phyloP scores from a whole-genome alignment of 2,888 invertebrate genomes.

The Matsumyia berberina region DNA sequence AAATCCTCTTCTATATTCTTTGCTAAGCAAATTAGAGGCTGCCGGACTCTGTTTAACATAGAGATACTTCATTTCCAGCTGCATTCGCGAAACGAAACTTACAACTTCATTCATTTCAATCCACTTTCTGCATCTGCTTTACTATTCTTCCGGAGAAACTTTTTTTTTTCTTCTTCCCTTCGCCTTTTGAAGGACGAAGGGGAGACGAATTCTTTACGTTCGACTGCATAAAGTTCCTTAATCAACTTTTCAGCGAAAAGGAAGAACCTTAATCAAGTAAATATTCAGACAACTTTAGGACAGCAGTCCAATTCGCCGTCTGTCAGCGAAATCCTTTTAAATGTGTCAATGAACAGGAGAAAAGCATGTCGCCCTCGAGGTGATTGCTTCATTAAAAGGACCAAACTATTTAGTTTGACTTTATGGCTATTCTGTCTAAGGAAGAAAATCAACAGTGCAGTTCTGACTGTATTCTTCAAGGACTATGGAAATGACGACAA shows the following conservation, averaged over 20 bases:
- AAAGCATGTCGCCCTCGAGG: background rate
- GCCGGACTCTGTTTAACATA: constrained; percentile 14
- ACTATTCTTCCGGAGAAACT: constrained; percentile 28
- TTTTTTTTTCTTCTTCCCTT: background rate
- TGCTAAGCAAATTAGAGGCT: constrained; percentile 26
- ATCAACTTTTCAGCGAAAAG: constrained; percentile 52
- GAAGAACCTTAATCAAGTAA: constrained; percentile 68
- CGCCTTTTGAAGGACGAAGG: constrained; percentile 6
- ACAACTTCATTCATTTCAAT: constrained; percentile 61
- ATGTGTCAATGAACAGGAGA: constrained; percentile 40
- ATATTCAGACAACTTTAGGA: constrained; percentile 45
- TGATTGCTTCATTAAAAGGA: constrained; percentile 38
- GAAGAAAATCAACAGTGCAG: background rate
- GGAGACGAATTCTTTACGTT: constrained; percentile 31
- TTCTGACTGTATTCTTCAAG: too few species aligned
- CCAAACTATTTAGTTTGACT: constrained; percentile 29
- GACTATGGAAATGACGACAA: background rate
- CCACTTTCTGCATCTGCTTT: constrained; percentile 64
- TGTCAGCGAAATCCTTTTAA: constrained; percentile 42
- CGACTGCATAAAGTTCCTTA: constrained; percentile 64
- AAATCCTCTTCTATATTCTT: constrained; percentile 2
- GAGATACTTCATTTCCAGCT: constrained; percentile 35
- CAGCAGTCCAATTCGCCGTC: constrained; percentile 23
- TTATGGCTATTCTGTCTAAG: background rate
- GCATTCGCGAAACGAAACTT: constrained; percentile 46